Evolutionary conservation across 1,140 invertebrate species (phyloP).

Genomic region (Anagrus nilaparvatae): DNA sequence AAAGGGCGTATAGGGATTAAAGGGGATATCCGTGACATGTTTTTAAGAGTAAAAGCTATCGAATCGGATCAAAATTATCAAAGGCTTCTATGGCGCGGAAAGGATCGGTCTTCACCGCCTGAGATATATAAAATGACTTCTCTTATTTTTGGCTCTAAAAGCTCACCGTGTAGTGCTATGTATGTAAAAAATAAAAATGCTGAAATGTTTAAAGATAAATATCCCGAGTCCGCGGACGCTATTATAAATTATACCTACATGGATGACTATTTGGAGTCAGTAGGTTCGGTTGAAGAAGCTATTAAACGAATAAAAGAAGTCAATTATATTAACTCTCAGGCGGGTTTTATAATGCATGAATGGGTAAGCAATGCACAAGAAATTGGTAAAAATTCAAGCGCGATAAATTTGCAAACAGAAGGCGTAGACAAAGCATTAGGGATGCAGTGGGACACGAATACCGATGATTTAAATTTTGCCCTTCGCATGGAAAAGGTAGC

Average conservation of each 20-base stretch:
- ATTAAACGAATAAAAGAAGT: constrained; percentile 6
- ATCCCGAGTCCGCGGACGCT: background rate
- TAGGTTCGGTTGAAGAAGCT: constrained; percentile 4
- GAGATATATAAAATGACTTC: constrained; percentile 23
- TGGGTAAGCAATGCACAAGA: constrained; percentile 3
- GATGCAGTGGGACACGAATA: constrained; percentile 1
- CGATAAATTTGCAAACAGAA: background rate
- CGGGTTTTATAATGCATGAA: constrained; percentile 15
- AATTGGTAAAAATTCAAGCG: background rate
- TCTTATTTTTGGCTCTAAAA: constrained; percentile 27
- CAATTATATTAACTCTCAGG: background rate
- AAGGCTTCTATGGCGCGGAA: constrained; percentile 23
- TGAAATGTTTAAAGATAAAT: background rate
- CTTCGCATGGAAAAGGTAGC: background rate
- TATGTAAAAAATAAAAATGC: constrained; percentile 13
- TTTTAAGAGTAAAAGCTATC: constrained; percentile 22
- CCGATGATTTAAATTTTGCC: background rate
- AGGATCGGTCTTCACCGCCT: constrained; percentile 5
- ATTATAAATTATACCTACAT: constrained; percentile 9
- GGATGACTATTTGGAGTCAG: constrained; percentile 13
- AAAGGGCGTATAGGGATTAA: constrained; percentile 18
- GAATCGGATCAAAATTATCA: constrained; percentile 18
- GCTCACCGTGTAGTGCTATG: constrained; percentile 23
- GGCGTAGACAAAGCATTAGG: constrained; percentile 4
- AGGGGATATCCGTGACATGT: constrained; percentile 33